A percentile compares a stretch with the other conserved stretches of the same genome.
phyloP scores from a whole-genome alignment of 2,888 invertebrate genomes.

The Coenonympha glycerion region DNA sequence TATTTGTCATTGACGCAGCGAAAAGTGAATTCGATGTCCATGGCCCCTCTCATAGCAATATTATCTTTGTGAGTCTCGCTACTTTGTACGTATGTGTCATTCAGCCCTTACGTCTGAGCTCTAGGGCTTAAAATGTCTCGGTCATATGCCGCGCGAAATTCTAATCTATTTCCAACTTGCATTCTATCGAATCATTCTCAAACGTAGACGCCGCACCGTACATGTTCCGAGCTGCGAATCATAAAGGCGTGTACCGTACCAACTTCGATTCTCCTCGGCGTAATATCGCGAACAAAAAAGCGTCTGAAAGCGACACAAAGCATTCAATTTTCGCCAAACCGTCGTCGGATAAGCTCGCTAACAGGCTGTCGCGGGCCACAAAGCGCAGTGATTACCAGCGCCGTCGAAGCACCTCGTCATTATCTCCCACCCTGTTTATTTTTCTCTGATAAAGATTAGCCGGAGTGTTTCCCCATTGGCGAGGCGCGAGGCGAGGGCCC shows the following conservation, averaged over 20 bases:
- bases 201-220: slow-evolving; percentile 35
- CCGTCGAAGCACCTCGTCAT: slow-evolving; percentile 59
- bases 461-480: slow-evolving; percentile 65
- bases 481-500: slow-evolving; percentile 49
- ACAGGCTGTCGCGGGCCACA: slow-evolving; percentile 65
- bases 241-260: slow-evolving; percentile 36
- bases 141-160: not conserved
- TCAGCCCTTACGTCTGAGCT: too few species aligned
- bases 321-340: slow-evolving; percentile 65
- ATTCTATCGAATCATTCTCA: not conserved
- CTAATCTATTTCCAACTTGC: not conserved
- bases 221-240: slow-evolving; percentile 39
- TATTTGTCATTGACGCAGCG: too few species aligned
- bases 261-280: slow-evolving; percentile 29
- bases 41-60: too few species aligned
- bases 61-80: too few species aligned
- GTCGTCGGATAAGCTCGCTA: slow-evolving; percentile 55
- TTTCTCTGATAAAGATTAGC: slow-evolving; percentile 76
- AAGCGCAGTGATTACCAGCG: slow-evolving; percentile 69
- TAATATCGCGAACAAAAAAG: slow-evolving; percentile 35
- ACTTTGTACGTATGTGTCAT: too few species aligned
- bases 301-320: slow-evolving; percentile 37
- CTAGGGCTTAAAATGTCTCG: too few species aligned
- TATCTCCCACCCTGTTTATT: slow-evolving; percentile 75
- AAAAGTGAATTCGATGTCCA: too few species aligned